Base-by-base conservation (phyloP, 2,113 vertebrate species). In the Eublepharis macularius region DNA sequence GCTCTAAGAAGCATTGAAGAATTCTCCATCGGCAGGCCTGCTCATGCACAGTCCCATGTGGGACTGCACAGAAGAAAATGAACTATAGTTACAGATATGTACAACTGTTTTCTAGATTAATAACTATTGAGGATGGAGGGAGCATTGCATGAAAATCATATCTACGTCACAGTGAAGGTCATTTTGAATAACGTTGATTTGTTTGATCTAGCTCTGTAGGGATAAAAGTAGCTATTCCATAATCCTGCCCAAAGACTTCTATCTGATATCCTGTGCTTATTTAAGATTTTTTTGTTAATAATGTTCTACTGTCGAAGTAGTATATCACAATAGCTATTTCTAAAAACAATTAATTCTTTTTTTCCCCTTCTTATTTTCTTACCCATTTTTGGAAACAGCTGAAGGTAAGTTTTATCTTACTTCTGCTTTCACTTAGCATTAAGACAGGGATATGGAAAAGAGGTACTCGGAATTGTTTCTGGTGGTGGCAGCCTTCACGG, bases 351-450 rank as follows among this genome's bases (percentile, higher is more conserved):
- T 70, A 51, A 43, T 39, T 78, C 21, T 39, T 34, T 24, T n/a
- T 70, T 70, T 41, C 5, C n/a, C 7, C 32, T 76, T 85, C 3
- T 43, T 78, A 1, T 77, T 69, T 57, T 78, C 26, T 78, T 78
- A 57, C 39, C 17, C 17, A 16, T 34, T 68, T 14, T 24, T 69
- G 83, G 36, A 85, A 82, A 78, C 63, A 85, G 83, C 83, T 85
- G 83, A 85, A 19, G 83, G 83, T 85, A 85, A 85, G 83, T 78
- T 72, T 57, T 16, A 57, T 60, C 78, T 77, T 66, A 32, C 39
- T 57, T 73, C 41, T 82, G 21, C 3, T 41, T 78, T 70, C 57
- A 16, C 2, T 17, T 45, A 57, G 43, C 43, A 34, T 54, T 54
- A 19, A 77, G 24, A 57, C 5, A 9, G n/a, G 17, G 17, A 13